Percentiles rank a stretch among this genome's conserved stretches.
phyloP scores from a whole-genome alignment of 64 coral and sea anemone species.

The Montipora capricornis region DNA sequence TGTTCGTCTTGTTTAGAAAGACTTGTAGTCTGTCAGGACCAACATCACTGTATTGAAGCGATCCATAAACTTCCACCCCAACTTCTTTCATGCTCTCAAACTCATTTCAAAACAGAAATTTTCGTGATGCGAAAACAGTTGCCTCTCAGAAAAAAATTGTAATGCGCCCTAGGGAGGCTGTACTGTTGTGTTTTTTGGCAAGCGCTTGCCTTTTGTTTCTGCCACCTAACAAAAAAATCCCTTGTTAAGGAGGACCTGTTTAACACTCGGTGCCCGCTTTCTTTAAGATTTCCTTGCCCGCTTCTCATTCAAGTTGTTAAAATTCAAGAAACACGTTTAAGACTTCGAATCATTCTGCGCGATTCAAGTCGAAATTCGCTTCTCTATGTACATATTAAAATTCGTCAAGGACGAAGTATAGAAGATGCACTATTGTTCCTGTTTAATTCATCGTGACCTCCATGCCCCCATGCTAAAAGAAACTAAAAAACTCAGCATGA shows the following conservation, averaged over 20 bases:
- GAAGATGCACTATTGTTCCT: constrained; percentile 10
- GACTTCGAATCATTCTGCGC: neutral
- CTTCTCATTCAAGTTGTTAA: neutral
- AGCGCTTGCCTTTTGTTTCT: constrained; percentile 47
- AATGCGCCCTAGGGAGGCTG: constrained; percentile 11
- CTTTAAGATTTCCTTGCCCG: constrained; percentile 15
- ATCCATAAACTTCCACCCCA: neutral
- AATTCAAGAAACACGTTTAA: neutral
- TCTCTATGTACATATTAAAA: constrained; percentile 14
- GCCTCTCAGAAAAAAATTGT: neutral
- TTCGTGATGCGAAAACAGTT: constrained; percentile 9
- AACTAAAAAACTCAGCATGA: constrained; percentile 35
- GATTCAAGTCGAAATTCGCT: constrained; percentile 24
- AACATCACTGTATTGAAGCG: neutral
- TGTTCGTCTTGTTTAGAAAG: constrained; percentile 39
- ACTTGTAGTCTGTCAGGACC: neutral
- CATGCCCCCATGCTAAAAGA: neutral
- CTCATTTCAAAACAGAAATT: neutral
- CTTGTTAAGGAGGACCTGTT: constrained; percentile 45
- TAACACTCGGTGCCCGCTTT: constrained; percentile 10
- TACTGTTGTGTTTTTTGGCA: constrained; percentile 47
- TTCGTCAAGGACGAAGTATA: constrained; percentile 4
- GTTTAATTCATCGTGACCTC: constrained; percentile 10
- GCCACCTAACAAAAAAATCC: constrained; percentile 20
- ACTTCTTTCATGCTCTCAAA: constrained; percentile 3